phyloP scores from a whole-genome alignment of 23 tunicate genomes.

The Halocynthia roretzi region DNA sequence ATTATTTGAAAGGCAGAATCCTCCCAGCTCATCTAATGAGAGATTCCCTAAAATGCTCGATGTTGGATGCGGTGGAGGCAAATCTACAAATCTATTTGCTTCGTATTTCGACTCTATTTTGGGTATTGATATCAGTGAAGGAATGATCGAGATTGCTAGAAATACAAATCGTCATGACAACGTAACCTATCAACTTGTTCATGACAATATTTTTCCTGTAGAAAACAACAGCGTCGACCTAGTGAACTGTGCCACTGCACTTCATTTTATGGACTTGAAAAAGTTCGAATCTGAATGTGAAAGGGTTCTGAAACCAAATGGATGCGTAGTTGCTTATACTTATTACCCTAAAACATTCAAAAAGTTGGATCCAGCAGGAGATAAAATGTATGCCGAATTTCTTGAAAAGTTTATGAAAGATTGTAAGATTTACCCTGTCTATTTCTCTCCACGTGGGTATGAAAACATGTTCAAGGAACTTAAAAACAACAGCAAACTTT shows the following conservation, averaged over 20 bases:
- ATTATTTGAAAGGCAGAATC: neutral
- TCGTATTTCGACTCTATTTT: neutral
- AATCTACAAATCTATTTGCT: neutral
- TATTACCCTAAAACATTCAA: neutral
- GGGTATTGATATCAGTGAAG: conserved; percentile 11
- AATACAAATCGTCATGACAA: neutral
- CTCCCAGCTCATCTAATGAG: neutral
- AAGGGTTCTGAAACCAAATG: conserved; percentile 1
- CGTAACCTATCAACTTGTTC: conserved; percentile 1
- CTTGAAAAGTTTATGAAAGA: no score
- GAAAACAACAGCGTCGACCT: neutral
- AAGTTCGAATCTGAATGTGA: neutral
- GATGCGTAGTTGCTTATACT: neutral
- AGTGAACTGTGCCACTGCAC: conserved; percentile 7
- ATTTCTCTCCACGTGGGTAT: no score
- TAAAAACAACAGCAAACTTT: no score
- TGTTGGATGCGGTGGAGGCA: conserved; percentile 2
- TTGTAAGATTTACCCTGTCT: no score
- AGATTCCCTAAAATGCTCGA: neutral
- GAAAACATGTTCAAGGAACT: no score
- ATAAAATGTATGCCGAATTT: no score
- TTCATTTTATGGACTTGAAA: neutral
- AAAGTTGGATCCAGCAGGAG: no score
- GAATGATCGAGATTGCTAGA: neutral
- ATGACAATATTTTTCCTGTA: conserved; percentile 1